These are phyloP conservation scores for Actinostola sp. DNA, from an alignment of 92 coral and sea anemone genomes.

Conservation along the genomic window DNA sequence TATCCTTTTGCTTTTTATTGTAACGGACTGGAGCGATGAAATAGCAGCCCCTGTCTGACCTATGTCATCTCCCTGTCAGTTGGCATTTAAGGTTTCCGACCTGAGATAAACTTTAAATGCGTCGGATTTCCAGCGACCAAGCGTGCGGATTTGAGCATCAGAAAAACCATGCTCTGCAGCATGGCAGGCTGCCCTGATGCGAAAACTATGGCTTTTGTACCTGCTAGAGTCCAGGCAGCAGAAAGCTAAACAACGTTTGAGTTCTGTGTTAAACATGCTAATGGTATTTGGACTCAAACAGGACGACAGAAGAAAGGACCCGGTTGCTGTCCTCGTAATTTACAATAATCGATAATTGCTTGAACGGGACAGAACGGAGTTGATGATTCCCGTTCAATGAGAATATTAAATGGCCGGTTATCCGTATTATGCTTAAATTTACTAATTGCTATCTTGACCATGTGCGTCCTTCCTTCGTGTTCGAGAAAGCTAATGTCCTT, in stretches of 20 bases:
- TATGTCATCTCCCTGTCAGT: background rate
- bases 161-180: slow-evolving; percentile 30
- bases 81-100: background rate
- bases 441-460: slow-evolving; percentile 21
- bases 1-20: too few species aligned
- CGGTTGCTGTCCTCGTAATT: background rate
- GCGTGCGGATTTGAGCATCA: slow-evolving; percentile 33
- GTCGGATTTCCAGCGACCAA: slow-evolving; percentile 51
- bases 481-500: slow-evolving; percentile 14
- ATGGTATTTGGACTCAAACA: background rate
- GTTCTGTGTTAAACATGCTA: slow-evolving; percentile 24
- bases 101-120: slow-evolving; percentile 30
- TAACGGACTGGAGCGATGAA: too few species aligned
- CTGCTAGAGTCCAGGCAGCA: slow-evolving; percentile 29
- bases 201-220: slow-evolving; percentile 40
- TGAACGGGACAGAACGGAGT: slow-evolving; percentile 11
- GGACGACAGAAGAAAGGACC: slow-evolving; percentile 8
- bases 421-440: slow-evolving; percentile 25
- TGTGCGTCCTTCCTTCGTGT: background rate
- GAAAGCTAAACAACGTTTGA: slow-evolving; percentile 15
- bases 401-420: slow-evolving; percentile 24
- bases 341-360: slow-evolving; percentile 1
- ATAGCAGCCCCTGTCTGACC: slow-evolving; percentile 22
- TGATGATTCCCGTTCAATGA: slow-evolving; percentile 10
- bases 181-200: slow-evolving; percentile 25